Evolutionary conservation across 2,113 vertebrate species (phyloP).

Genomic region (Triplophysa tibetana): DNA sequence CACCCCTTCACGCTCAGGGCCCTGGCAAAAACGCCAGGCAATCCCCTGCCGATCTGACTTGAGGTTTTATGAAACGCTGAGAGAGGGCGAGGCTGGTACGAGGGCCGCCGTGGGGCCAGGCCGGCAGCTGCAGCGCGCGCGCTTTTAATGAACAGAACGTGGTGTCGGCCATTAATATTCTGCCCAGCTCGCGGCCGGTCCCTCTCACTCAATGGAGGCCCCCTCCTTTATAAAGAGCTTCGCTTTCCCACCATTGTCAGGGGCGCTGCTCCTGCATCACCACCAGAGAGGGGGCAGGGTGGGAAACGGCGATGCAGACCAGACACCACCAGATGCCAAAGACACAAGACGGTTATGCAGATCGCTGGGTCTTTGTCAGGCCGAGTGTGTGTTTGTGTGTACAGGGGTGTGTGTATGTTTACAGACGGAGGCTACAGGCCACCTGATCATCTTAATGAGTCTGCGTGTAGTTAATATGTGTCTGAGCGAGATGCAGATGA

Average conservation of each 20-base stretch:
- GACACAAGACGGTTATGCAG: slow-evolving; percentile 58
- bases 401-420: slow-evolving; percentile 42
- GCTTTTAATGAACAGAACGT: slow-evolving; percentile 55
- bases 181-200: slow-evolving; percentile 49
- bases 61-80: slow-evolving; percentile 30
- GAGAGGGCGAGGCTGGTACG: slow-evolving; percentile 40
- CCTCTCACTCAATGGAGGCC: slow-evolving; percentile 48
- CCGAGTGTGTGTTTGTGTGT: slow-evolving; percentile 39
- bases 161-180: slow-evolving; percentile 58
- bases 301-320: slow-evolving; percentile 52
- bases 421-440: slow-evolving; percentile 41
- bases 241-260: slow-evolving; percentile 59
- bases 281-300: slow-evolving; percentile 53
- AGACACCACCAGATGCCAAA: slow-evolving; percentile 57
- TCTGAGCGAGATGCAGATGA: slow-evolving; percentile 54
- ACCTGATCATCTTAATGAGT: slow-evolving; percentile 59
- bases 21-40: slow-evolving; percentile 38
- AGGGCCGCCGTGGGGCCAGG: slow-evolving; percentile 33
- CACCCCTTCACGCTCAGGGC: not conserved
- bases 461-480: slow-evolving; percentile 44
- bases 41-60: slow-evolving; percentile 49
- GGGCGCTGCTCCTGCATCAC: slow-evolving; percentile 44
- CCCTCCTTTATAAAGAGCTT: slow-evolving; percentile 55
- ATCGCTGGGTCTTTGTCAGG: slow-evolving; percentile 50
- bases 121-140: slow-evolving; percentile 53